These are phyloP conservation scores for Riparia riparia DNA, from an alignment of 2,113 vertebrate species.

Conservation along the genomic window DNA sequence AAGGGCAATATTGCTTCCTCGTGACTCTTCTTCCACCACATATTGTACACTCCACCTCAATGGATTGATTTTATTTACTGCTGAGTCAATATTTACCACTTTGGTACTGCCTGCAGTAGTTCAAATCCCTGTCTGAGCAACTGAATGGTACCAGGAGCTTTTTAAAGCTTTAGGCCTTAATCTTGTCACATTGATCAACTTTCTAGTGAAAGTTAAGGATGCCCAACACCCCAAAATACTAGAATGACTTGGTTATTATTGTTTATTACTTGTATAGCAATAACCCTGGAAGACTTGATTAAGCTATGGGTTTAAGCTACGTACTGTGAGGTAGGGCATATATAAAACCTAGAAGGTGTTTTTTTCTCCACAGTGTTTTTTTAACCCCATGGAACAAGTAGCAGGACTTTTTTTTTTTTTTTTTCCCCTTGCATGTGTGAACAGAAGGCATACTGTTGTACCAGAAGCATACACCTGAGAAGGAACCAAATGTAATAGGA, in stretches of 20 bases:
- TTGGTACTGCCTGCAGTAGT: slow-evolving; percentile 20
- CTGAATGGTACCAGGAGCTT: slow-evolving; percentile 29
- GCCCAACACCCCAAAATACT: not conserved
- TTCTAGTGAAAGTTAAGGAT: not conserved
- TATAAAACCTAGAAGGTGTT: not conserved
- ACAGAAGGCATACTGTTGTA: not conserved
- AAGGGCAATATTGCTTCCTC: not conserved
- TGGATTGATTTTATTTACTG: slow-evolving; percentile 47
- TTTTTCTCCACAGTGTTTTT: not conserved
- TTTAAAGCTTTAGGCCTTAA: slow-evolving; percentile 1
- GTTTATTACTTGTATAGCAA: not conserved
- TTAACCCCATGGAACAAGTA: not conserved
- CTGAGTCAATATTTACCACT: slow-evolving; percentile 63
- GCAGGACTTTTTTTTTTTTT: not conserved
- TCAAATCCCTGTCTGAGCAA: slow-evolving; percentile 43
- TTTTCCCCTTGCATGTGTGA: not conserved
- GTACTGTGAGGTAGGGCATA: not conserved
- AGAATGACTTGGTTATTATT: not conserved
- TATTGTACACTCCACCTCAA: not conserved
- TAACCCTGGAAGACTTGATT: not conserved
- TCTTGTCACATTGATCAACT: not conserved
- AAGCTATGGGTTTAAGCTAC: not conserved
- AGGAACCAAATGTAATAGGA: not conserved
- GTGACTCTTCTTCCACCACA: slow-evolving; percentile 5
- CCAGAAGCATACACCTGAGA: not conserved